Evolutionary conservation across 1,140 invertebrate genomes (phyloP), one percentile per base, ranked within the genome.

Genomic region (Neodiprion lecontei): DNA sequence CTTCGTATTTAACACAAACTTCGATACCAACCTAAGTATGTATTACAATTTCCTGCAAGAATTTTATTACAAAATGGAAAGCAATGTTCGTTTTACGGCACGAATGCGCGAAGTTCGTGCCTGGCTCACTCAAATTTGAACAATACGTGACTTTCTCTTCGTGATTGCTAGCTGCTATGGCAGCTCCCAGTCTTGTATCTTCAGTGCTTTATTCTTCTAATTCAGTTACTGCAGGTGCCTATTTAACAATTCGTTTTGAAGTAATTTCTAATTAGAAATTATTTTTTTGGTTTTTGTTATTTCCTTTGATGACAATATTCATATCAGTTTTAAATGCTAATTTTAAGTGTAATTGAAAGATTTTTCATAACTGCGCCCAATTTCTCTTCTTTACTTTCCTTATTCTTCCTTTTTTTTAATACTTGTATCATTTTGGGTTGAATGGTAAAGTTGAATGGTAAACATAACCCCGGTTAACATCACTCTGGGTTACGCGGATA

Each of bases 11-110:
- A n/a, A 73, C 23, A 9, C 48, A 9, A 53, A 40, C n/a, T 76
- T 73, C 17, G 75, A 75, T 2, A 68, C 72, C 8, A 72, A n/a
- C 11, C 48, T 75, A 12, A 28, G n/a, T 9, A 47, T 14, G n/a
- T 75, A 72, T 49, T 75, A 61, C 50, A 67, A 66, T 28, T 72
- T 72, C 7, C 17, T 75, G 3, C 66, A 75, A 48, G 69, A 70
- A 7, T 75, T 53, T 65, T 75, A 75, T 72, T 75, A 75, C 53
- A 68, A 68, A 65, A 70, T 75, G 14, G 61, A 72, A 23, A 23
- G 0, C 1, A 68, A 68, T 21, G 49, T 69, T n/a, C 48, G 70
- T 17, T 75, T 75, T 10, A 72, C 74, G 11, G 70, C 74, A 9
- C 21, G 67, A 23, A 75, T 75, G 74, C 61, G 74, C 12, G 74